Evolutionary conservation across 2,113 vertebrate genomes (phyloP).

Genomic region (Cryptotis parvus): DNA sequence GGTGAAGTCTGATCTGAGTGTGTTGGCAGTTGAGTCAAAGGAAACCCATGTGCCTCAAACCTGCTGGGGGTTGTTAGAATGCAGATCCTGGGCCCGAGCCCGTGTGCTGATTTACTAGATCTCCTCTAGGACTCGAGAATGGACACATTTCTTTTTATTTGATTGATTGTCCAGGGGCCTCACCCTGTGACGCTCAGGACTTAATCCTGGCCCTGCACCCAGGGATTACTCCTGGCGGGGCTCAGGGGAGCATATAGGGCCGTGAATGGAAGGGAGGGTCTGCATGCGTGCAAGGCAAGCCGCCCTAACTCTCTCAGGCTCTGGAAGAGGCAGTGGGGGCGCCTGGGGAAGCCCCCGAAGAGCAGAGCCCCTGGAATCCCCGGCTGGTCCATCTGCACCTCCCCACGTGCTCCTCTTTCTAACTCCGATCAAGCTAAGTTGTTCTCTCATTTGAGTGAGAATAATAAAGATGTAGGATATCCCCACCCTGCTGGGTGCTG

Average conservation of each 20-base stretch:
- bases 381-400: no score
- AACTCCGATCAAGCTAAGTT: background rate
- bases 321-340: background rate
- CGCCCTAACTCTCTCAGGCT: no score
- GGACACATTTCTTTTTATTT: no score
- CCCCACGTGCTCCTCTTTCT: background rate
- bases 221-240: no score
- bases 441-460: background rate
- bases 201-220: no score
- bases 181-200: no score
- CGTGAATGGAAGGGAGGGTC: no score
- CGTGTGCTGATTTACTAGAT: background rate
- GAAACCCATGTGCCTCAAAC: background rate
- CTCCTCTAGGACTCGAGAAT: background rate
- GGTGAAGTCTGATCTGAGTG: background rate
- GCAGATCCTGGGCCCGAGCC: background rate
- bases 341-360: no score
- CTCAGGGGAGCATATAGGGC: no score
- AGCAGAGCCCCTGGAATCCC: background rate
- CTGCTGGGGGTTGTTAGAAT: background rate
- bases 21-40: background rate
- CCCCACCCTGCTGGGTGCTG: background rate
- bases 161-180: no score
- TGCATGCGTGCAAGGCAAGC: no score
- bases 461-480: background rate